These are phyloP conservation scores for Poeciliopsis paucimaculata DNA, from an alignment of 2,797 vertebrate genomes.

Conservation along the genomic window DNA sequence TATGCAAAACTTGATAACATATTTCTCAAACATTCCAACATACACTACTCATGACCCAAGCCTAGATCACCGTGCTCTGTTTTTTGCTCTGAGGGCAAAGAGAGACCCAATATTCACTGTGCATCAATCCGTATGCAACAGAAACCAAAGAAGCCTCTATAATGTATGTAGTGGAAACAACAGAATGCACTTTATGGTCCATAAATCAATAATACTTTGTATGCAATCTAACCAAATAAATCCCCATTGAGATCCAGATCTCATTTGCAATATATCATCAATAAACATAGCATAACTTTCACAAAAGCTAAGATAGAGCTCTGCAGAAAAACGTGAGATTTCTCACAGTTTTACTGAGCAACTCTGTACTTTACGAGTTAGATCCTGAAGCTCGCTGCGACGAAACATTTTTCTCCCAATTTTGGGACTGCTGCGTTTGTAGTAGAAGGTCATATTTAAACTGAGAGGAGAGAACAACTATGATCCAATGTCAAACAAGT, in stretches of 20 bases:
- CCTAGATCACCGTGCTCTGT: too few relatives aligned
- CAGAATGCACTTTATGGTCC: neutral
- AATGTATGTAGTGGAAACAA: neutral
- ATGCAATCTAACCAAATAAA: neutral
- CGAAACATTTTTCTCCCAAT: neutral
- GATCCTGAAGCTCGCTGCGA: neutral
- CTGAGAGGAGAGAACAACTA: neutral
- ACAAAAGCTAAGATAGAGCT: neutral
- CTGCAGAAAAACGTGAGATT: neutral
- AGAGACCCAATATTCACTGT: neutral
- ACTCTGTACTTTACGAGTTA: neutral
- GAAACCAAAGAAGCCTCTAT: neutral
- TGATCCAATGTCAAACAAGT: neutral
- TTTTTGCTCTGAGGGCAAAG: neutral
- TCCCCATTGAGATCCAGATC: too few relatives aligned
- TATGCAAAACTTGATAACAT: neutral
- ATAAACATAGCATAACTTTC: neutral
- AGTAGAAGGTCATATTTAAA: conserved; percentile 1
- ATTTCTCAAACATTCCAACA: neutral
- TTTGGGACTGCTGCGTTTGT: neutral
- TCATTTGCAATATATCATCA: neutral
- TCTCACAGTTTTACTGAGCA: neutral
- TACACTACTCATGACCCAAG: neutral
- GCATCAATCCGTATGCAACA: neutral
- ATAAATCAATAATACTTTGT: neutral